Base-by-base conservation (phyloP, 2,888 invertebrate species). In the Microchrysa polita region DNA sequence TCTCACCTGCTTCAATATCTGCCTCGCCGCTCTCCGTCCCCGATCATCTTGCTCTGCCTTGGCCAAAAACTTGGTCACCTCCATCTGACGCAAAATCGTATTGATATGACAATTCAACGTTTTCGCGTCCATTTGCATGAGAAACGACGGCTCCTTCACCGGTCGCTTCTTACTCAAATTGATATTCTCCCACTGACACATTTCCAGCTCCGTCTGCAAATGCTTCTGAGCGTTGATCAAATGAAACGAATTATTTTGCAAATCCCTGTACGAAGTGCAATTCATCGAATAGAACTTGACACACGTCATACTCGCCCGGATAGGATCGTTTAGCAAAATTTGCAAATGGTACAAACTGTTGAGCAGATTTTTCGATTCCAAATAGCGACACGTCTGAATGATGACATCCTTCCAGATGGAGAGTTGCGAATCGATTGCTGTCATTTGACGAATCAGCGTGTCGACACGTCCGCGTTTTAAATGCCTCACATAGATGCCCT, bases 241-340 rank as follows among this genome's bases (percentile, higher is more conserved):
- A 81, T 87, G 84, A 77, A 87, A 84, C n/a, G 86, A 82, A 81
- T 88, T 86, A 1, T 82, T 81, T 59, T 85, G 83, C 65, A 91
- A 80, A 77, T 90, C 89, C 1, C 84, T 83, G 79, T 89, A 91
- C 60, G 83, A 87, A 1, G 84, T 84, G 7, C 88, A 87, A 77
- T 88, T 88, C 71, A 89, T 87, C n/a, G 89, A 86, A 83, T 93
- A 94, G 81, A 93, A 90, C 75, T 90, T 88, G 67, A 93, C 92
- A 81, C 93, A 93, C 0, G 93, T 92, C 86, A 93, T 93, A 5
- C 93, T 90, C 0, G 93, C 93, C 71, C 94, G 87, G 48, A 93
- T 88, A 76, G 89, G 90, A 82, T 94, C 93, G 48, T 89, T 88
- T 81, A 92, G 89, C 69, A 89, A 89, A 67, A 90, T 85, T 81